Evolutionary conservation across 1,140 invertebrate genomes (phyloP).

Genomic region (Drosophila obscura): DNA sequence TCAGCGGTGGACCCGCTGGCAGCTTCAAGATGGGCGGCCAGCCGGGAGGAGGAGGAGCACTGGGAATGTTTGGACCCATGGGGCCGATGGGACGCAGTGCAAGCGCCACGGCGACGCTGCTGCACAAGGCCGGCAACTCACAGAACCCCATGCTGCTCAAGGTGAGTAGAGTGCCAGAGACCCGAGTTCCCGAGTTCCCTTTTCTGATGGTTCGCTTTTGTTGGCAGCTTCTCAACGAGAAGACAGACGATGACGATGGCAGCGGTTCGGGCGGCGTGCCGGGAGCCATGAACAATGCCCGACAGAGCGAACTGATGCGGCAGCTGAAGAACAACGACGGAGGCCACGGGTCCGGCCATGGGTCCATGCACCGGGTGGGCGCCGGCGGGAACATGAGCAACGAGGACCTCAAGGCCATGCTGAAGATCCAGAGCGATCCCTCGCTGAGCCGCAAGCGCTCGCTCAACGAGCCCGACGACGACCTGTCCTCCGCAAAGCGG

Average conservation of each 20-base stretch:
- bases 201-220: neutral
- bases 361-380: slow-evolving; percentile 86
- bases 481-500: slow-evolving; percentile 85
- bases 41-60: slow-evolving; percentile 21
- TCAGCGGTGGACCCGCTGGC: slow-evolving; percentile 39
- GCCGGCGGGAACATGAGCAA: slow-evolving; percentile 66
- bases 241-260: slow-evolving; percentile 91
- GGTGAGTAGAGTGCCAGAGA: slow-evolving; percentile 84
- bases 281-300: slow-evolving; percentile 82
- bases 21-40: slow-evolving; percentile 64
- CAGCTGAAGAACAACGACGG: slow-evolving; percentile 90
- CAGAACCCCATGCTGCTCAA: slow-evolving; percentile 89
- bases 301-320: slow-evolving; percentile 90
- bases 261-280: slow-evolving; percentile 56
- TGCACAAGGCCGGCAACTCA: slow-evolving; percentile 74
- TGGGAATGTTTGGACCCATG: slow-evolving; percentile 60
- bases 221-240: slow-evolving; percentile 92
- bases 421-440: slow-evolving; percentile 85
- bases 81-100: slow-evolving; percentile 37
- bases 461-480: slow-evolving; percentile 87
- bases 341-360: slow-evolving; percentile 85
- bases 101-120: slow-evolving; percentile 22
- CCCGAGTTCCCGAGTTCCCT: too few species aligned
- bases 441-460: slow-evolving; percentile 87
- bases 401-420: slow-evolving; percentile 83